Conservation (phyloP, 2,888 invertebrate species). For the Drosophila koepferae region DNA sequence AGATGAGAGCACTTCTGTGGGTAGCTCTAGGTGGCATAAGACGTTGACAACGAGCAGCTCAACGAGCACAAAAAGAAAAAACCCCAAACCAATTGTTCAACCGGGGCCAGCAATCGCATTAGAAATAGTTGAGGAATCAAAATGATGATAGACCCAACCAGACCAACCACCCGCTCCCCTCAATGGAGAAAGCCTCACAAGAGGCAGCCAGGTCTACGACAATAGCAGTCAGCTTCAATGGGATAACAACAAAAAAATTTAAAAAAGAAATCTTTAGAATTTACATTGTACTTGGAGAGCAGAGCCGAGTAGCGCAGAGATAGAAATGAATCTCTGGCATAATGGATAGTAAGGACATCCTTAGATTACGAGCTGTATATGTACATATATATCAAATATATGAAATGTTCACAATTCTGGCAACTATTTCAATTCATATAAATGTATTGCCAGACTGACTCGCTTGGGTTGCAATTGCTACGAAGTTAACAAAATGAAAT, state of each 20-base stretch:
- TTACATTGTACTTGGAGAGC: constrained; percentile 42
- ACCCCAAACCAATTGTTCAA: constrained; percentile 65
- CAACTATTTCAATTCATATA: neutral
- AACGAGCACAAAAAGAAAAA: constrained; percentile 28
- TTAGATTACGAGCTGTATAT: neutral
- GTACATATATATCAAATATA: neutral
- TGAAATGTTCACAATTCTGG: neutral
- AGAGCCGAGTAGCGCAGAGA: constrained; percentile 4
- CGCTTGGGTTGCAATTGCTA: neutral
- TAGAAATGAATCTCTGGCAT: constrained; percentile 11
- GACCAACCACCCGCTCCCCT: constrained; percentile 6
- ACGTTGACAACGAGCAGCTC: constrained; percentile 55
- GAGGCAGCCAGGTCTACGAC: constrained; percentile 33
- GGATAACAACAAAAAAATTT: neutral
- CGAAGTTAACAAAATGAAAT: neutral
- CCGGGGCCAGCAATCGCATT: constrained; percentile 74
- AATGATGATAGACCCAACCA: constrained; percentile 62
- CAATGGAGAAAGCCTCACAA: neutral
- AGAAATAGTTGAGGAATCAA: constrained; percentile 81
- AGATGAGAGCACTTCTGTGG: constrained; percentile 63
- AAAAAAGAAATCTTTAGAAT: constrained; percentile 29
- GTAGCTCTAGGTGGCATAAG: constrained; percentile 60
- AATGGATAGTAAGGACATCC: constrained; percentile 7
- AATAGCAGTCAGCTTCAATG: constrained; percentile 58
- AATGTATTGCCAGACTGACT: neutral